These are phyloP conservation scores for Callipepla squamata DNA, from an alignment of 2,113 vertebrate species.

Conservation along the genomic window DNA sequence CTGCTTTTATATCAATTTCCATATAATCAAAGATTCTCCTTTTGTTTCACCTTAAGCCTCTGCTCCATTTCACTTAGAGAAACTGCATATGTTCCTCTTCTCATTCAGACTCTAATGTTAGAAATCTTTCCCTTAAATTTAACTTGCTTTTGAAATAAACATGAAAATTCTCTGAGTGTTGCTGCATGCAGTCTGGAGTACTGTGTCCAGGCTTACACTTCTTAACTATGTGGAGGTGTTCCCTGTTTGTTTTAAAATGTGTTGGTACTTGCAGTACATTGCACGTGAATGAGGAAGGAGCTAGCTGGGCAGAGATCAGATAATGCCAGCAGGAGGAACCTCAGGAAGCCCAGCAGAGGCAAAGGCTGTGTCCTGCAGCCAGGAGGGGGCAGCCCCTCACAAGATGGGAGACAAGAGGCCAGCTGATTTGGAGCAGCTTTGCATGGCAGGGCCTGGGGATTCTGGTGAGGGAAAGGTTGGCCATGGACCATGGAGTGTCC, in stretches of 20 bases:
- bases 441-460: not conserved
- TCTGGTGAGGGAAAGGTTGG: not conserved
- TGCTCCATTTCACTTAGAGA: not conserved
- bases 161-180: not conserved
- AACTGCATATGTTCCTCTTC: not conserved
- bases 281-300: not conserved
- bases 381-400: not conserved
- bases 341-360: not conserved
- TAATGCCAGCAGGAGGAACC: not conserved
- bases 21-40: not conserved
- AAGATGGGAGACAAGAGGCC: not conserved
- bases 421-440: not conserved
- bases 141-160: not conserved
- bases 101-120: not conserved
- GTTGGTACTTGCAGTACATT: not conserved
- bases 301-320: not conserved
- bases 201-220: not conserved
- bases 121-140: not conserved
- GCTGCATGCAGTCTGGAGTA: not conserved
- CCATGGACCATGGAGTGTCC: not conserved
- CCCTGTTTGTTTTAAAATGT: rapidly evolving
- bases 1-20: slow-evolving; percentile 4
- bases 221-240: not conserved
- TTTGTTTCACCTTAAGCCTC: not conserved
- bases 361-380: not conserved